These are phyloP conservation scores for Apis cerana DNA, from an alignment of 1,140 invertebrate genomes.

Conservation along the genomic window DNA sequence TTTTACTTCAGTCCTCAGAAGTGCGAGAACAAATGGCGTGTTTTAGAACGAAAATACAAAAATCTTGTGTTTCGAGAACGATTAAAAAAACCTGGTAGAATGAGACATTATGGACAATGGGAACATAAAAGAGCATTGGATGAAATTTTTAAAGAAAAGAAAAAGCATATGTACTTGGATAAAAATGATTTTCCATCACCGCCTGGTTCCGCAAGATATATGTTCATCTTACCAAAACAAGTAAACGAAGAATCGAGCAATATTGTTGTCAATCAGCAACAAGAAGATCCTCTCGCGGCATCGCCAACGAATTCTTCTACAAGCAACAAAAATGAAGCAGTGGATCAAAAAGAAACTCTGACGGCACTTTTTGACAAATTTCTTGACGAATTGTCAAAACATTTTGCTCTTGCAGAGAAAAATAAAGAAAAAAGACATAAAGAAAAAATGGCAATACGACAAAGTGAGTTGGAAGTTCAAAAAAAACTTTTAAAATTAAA, in stretches of 20 bases:
- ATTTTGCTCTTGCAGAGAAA: conserved; percentile 58
- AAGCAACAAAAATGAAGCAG: conserved; percentile 29
- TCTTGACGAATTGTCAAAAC: conserved; percentile 55
- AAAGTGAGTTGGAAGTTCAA: conserved; percentile 67
- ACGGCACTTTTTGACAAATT: conserved; percentile 58
- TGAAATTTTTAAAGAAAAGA: conserved; percentile 72
- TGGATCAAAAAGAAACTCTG: conserved; percentile 25
- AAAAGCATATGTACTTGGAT: conserved; percentile 64
- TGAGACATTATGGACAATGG: conserved; percentile 73
- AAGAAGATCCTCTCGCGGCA: conserved; percentile 31
- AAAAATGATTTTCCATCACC: conserved; percentile 57
- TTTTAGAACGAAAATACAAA: conserved; percentile 73
- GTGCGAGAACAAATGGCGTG: conserved; percentile 75
- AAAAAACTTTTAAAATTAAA: conserved; percentile 68
- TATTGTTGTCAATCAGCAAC: conserved; percentile 1
- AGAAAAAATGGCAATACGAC: conserved; percentile 69
- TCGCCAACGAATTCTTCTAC: background rate
- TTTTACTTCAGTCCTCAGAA: conserved; percentile 74
- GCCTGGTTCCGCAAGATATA: conserved; percentile 50
- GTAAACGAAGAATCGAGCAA: background rate
- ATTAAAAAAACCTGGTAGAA: conserved; percentile 72
- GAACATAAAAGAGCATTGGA: conserved; percentile 72
- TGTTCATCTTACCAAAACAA: conserved; percentile 53
- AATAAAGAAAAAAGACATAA: conserved; percentile 72
- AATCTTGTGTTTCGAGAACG: conserved; percentile 70